Conservation (phyloP, 2,113 vertebrate species). For the Pomatostomus ruficeps region DNA sequence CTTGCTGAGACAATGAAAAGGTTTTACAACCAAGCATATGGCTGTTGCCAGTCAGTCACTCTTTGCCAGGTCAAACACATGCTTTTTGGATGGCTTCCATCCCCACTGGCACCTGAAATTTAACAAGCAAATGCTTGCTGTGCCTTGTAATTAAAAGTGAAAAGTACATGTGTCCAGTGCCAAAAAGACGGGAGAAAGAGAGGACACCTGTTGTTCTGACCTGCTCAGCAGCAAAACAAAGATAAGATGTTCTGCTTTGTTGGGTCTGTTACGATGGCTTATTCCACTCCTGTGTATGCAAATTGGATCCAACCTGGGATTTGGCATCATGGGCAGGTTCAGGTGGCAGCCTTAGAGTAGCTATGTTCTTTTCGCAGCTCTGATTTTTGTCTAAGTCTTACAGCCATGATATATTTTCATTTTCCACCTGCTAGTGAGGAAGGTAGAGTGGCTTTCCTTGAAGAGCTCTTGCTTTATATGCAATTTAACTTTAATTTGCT, state of each 20-base stretch:
- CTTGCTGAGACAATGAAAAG: constrained; percentile 1
- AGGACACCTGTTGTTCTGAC: constrained; percentile 36
- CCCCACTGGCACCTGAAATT: constrained; percentile 49
- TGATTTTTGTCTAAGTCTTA: background rate
- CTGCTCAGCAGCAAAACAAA: constrained; percentile 20
- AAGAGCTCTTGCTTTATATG: background rate
- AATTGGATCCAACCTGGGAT: background rate
- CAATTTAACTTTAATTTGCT: constrained; percentile 19
- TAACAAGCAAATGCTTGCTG: constrained; percentile 60
- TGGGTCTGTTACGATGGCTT: background rate
- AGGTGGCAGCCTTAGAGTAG: background rate
- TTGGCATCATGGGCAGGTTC: background rate
- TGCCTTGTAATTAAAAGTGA: constrained; percentile 67
- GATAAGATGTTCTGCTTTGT: background rate
- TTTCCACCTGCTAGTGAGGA: background rate
- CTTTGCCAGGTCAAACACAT: constrained; percentile 53
- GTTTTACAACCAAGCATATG: constrained; percentile 1
- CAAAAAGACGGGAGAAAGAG: constrained; percentile 14
- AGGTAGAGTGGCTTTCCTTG: constrained; percentile 13
- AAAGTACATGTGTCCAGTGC: constrained; percentile 57
- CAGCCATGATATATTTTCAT: background rate
- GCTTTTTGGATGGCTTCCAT: constrained; percentile 60
- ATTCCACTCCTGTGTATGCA: background rate
- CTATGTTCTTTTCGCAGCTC: background rate
- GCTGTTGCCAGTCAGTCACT: constrained; percentile 25